Percentiles rank a stretch among this genome's conserved stretches.
Conservation (phyloP, 2,888 invertebrate genomes). For the Tethea ocularis region DNA sequence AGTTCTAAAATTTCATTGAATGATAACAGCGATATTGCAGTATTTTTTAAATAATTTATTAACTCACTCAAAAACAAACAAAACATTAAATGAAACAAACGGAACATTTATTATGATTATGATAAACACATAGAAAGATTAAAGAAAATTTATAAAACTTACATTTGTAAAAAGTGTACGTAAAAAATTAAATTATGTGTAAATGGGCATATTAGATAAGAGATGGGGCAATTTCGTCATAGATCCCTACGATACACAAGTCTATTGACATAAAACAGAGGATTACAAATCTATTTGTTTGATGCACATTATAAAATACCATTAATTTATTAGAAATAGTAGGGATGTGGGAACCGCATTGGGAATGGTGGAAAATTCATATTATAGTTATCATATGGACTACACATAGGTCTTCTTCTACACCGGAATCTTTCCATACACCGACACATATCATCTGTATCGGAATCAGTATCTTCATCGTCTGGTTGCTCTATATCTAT, state of each 20-base stretch:
- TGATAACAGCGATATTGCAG: too few relatives aligned
- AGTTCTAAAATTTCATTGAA: too few relatives aligned
- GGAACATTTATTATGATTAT: neutral
- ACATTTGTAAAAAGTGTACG: neutral
- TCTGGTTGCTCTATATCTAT: constrained; percentile 37
- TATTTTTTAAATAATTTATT: neutral
- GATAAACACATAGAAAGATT: too few relatives aligned
- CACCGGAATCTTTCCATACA: constrained; percentile 34
- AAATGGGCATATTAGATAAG: too few relatives aligned
- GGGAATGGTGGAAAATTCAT: constrained; percentile 28
- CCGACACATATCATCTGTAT: constrained; percentile 26
- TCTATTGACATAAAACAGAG: neutral
- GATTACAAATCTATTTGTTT: neutral
- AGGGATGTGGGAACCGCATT: constrained; percentile 29
- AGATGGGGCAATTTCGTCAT: too few relatives aligned
- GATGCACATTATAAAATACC: neutral
- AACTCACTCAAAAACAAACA: neutral
- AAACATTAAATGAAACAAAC: neutral
- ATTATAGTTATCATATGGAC: constrained; percentile 21
- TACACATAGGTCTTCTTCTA: constrained; percentile 19
- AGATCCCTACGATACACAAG: neutral
- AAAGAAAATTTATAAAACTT: neutral
- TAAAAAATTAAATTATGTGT: too few relatives aligned
- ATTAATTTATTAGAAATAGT: constrained; percentile 30
- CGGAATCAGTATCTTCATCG: constrained; percentile 20